Percentiles rank a stretch among this genome's conserved stretches.
Conservation (phyloP, 2,888 invertebrate species). For the Mesodorylaimus sp. region DNA sequence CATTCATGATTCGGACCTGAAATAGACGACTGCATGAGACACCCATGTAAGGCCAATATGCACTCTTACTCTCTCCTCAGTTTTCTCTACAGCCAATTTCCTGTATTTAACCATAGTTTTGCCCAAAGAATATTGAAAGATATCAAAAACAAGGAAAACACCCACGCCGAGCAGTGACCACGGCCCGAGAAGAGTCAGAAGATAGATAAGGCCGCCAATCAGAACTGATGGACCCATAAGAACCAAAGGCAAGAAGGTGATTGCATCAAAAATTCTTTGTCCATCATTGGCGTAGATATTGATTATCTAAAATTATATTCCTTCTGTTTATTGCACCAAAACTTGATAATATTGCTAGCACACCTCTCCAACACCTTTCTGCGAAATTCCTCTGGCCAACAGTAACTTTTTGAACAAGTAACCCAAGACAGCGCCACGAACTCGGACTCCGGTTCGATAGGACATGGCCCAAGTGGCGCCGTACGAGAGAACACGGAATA, state of each 20-base stretch:
- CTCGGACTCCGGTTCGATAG: conserved; percentile 32
- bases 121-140: conserved; percentile 27
- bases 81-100: conserved; percentile 22
- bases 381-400: conserved; percentile 24
- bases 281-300: conserved; percentile 36
- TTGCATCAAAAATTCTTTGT: conserved; percentile 34
- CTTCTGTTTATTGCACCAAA: neutral
- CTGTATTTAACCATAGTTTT: conserved; percentile 25
- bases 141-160: conserved; percentile 30
- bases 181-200: conserved; percentile 31
- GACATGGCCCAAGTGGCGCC: conserved; percentile 32
- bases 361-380: conserved; percentile 33
- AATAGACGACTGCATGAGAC: conserved; percentile 3
- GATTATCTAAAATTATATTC: conserved; percentile 27
- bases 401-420: conserved; percentile 32
- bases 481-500: conserved; percentile 30
- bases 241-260: conserved; percentile 32
- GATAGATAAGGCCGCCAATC: conserved; percentile 31
- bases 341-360: neutral
- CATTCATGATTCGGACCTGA: conserved; percentile 40
- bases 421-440: conserved; percentile 31
- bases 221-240: conserved; percentile 32
- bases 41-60: neutral
- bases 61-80: conserved; percentile 21
- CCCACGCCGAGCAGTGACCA: conserved; percentile 33